A percentile compares a stretch with the other conserved stretches of the same genome.
phyloP scores from a whole-genome alignment of 1,140 invertebrate genomes.

The Nasonia giraulti region DNA sequence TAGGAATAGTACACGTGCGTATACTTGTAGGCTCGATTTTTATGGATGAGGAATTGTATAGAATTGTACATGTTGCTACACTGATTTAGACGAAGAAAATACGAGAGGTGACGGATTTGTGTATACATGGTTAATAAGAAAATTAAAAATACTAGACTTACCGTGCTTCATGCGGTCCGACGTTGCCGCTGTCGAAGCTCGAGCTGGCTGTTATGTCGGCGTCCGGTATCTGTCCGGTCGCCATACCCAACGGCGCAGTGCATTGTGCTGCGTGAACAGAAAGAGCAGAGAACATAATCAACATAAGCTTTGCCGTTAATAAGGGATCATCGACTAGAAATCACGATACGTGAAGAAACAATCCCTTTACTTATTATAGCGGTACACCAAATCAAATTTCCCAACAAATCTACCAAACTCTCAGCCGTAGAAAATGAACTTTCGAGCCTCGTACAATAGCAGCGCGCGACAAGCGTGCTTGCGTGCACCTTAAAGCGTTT shows the following conservation, averaged over 20 bases:
- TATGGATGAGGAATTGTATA: neutral
- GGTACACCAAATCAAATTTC: too few relatives aligned
- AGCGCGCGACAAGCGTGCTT: neutral
- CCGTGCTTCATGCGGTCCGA: constrained; percentile 82
- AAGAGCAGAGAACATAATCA: constrained; percentile 5
- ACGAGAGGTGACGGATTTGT: neutral
- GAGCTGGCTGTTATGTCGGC: constrained; percentile 83
- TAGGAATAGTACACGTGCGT: neutral
- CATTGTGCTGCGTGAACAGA: constrained; percentile 77
- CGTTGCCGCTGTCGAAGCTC: constrained; percentile 82
- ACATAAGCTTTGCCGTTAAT: neutral
- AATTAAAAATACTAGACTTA: constrained; percentile 63
- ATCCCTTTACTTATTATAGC: too few relatives aligned
- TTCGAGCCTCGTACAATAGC: neutral
- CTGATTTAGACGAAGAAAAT: neutral
- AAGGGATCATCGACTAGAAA: too few relatives aligned
- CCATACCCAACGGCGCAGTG: constrained; percentile 82
- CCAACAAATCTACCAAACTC: neutral
- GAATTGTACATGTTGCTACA: neutral
- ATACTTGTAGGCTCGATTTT: neutral
- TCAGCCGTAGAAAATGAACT: neutral
- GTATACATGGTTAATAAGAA: neutral
- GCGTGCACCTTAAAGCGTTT: constrained; percentile 57
- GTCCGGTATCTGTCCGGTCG: constrained; percentile 81
- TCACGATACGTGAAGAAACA: too few relatives aligned